A percentile compares a stretch with the other conserved stretches of the same genome.
phyloP scores from a whole-genome alignment of 2,113 vertebrate species.

The Progne subis region DNA sequence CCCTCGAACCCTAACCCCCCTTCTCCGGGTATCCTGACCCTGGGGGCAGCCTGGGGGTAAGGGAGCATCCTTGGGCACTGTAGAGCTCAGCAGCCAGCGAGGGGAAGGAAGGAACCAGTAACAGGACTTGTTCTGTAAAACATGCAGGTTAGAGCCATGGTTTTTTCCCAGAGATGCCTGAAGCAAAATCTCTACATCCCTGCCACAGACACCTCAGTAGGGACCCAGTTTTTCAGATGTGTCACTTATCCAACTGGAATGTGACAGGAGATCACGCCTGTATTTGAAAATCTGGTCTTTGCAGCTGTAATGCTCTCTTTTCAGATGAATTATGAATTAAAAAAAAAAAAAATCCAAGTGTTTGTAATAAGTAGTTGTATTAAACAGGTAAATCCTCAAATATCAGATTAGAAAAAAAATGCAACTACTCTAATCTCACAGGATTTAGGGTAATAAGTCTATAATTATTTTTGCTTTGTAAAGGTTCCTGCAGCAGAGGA shows the following conservation, averaged over 20 bases:
- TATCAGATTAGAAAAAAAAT: background rate
- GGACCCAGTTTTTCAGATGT: background rate
- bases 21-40: background rate
- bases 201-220: background rate
- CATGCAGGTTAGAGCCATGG: background rate
- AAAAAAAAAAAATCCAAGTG: background rate
- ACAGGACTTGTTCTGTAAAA: background rate
- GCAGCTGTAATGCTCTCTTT: background rate
- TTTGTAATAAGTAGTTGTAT: constrained; percentile 1
- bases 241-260: background rate
- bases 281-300: background rate
- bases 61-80: background rate
- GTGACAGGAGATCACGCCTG: background rate
- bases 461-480: constrained; percentile 13
- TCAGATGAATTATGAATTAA: background rate
- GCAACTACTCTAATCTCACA: background rate
- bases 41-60: background rate
- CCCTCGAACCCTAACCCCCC: background rate
- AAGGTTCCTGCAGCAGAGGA: background rate
- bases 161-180: background rate
- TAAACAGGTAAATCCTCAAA: constrained; percentile 49
- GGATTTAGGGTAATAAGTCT: constrained; percentile 16
- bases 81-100: background rate
- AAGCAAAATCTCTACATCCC: background rate
- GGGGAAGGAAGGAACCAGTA: background rate